Evolutionary conservation across 2,888 invertebrate species (phyloP), one percentile per base, ranked within the genome.

Genomic region (Pherbina coryleti): DNA sequence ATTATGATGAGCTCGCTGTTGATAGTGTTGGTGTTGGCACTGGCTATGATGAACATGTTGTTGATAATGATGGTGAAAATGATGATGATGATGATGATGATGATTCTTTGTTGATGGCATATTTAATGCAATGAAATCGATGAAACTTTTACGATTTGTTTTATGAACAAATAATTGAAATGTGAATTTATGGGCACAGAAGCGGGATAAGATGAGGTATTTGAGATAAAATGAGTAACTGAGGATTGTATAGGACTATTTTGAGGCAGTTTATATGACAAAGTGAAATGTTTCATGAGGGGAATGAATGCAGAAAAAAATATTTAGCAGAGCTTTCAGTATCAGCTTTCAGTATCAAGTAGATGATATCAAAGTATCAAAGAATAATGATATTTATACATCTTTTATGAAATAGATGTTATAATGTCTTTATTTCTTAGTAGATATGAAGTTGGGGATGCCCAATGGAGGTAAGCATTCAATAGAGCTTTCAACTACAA

Each of bases 1-100:
- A 82, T 80, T 76, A 73, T 78, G 77, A 75, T 67, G 75, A 37
- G 62, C 79, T 79, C 76, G 77, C 70, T 78, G 79, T 49, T 77
- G 79, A 67, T 80, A 78, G 73, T 76, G 79, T 72, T 80, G 80
- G 28, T 60, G 28, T 9, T 28, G 28, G 25, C 22, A 4, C 17
- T 25, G 57, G 9, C 9, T 28, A 28, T 11, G 28, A 60, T 28
- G 44, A 44, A 31, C 22, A 44, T 28, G 55, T 7, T n/a, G 8
- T 71, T 49, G 62, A 72, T 77, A 73, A 28, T 73, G 62, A 71
- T 73, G 72, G 31, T 73, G 77, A n/a, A n/a, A n/a, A 17, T 67
- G 19, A 37, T 64, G 53, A 71, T 71, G 57, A 55, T 51, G 77
- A 72, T 49, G 28, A 17, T 67, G 77, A 77, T 74, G 73, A 17